These are phyloP conservation scores for Desmophyllum pertusum DNA, from an alignment of 92 coral and sea anemone species.

Conservation along the genomic window DNA sequence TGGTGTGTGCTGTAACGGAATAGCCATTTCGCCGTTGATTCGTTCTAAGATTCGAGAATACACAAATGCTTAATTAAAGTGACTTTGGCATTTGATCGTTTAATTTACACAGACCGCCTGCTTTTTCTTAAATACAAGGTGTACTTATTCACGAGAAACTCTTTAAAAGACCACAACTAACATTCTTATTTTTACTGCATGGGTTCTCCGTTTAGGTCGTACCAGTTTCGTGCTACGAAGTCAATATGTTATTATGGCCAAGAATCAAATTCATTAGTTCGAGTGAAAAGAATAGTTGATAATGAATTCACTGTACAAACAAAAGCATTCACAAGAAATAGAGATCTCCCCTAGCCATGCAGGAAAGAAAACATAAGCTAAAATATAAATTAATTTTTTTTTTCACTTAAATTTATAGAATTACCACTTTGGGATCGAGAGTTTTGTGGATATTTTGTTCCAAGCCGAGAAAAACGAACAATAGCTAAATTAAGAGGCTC, in stretches of 20 bases:
- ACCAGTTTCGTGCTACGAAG: neutral
- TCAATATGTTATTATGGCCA: neutral
- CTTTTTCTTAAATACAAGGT: too few species aligned
- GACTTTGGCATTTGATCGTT: neutral
- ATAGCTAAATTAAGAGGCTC: neutral
- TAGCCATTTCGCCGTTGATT: neutral
- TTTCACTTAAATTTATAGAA: neutral
- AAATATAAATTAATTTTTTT: too few species aligned
- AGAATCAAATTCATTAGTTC: neutral
- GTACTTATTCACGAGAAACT: neutral
- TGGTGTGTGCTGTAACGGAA: too few species aligned
- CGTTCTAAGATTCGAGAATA: neutral
- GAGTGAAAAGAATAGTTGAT: neutral
- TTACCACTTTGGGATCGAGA: neutral
- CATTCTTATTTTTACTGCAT: too few species aligned
- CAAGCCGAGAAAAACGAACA: neutral
- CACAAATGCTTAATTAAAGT: constrained; percentile 6
- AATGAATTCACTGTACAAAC: neutral
- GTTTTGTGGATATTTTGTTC: neutral
- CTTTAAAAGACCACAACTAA: neutral
- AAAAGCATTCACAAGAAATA: neutral
- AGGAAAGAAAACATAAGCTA: neutral
- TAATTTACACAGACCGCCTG: neutral
- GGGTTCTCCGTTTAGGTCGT: neutral
- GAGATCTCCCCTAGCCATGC: too few species aligned